phyloP scores from a whole-genome alignment of 2,113 vertebrate genomes.

The Albula goreensis region DNA sequence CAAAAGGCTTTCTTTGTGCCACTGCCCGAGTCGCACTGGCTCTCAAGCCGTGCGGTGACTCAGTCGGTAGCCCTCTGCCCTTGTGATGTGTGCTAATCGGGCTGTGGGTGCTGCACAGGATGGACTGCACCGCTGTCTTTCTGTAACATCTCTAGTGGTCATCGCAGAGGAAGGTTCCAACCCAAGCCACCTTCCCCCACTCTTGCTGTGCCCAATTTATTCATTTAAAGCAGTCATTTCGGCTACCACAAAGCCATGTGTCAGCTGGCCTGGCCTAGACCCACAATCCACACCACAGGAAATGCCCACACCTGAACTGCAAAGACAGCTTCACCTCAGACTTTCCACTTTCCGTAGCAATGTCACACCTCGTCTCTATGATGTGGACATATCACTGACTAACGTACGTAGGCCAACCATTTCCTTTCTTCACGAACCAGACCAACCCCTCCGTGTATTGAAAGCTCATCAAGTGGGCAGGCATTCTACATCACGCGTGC shows the following conservation, averaged over 20 bases:
- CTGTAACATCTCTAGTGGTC: background rate
- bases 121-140: background rate
- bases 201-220: background rate
- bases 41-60: background rate
- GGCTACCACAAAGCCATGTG: conserved; percentile 4
- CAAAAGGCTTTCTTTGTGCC: conserved; percentile 14
- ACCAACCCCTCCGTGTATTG: background rate
- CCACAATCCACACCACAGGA: background rate
- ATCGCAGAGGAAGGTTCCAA: background rate
- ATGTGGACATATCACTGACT: no score
- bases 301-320: background rate
- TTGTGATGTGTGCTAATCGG: background rate
- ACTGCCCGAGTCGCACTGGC: background rate
- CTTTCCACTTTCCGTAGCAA: background rate
- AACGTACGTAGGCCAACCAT: no score
- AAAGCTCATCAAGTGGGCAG: background rate
- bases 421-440: background rate
- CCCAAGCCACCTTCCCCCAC: background rate
- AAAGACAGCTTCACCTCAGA: background rate
- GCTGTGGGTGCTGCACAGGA: no score
- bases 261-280: background rate
- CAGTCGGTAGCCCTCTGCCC: background rate
- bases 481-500: background rate
- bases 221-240: background rate
- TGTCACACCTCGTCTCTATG: background rate